A percentile compares a stretch with the other conserved stretches of the same genome.
phyloP scores from a whole-genome alignment of 1,140 invertebrate genomes.

The Eriocheir sinensis region DNA sequence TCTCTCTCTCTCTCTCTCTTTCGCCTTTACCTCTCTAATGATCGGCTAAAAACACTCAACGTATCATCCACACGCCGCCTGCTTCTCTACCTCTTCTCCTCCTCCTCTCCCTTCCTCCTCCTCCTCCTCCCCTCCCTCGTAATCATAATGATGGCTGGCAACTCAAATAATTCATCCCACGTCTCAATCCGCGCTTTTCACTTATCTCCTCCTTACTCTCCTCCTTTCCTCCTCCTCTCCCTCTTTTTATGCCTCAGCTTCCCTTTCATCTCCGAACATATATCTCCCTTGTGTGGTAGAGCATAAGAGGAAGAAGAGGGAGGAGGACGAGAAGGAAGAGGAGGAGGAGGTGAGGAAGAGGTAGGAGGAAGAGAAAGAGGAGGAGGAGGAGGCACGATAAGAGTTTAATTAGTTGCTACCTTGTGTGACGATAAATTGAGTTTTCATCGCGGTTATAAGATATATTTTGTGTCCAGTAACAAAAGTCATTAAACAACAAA shows the following conservation, averaged over 20 bases:
- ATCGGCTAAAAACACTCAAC: too few relatives aligned
- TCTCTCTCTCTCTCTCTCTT: constrained; percentile 12
- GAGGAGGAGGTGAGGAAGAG: background rate
- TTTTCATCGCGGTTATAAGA: constrained; percentile 66
- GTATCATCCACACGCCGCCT: background rate
- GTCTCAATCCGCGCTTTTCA: background rate
- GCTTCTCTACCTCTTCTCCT: background rate
- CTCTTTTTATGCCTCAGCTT: background rate
- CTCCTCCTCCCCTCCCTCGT: background rate
- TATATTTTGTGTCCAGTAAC: constrained; percentile 58
- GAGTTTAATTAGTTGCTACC: constrained; percentile 65
- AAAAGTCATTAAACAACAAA: constrained; percentile 73
- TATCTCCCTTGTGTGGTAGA: background rate
- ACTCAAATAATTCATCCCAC: background rate
- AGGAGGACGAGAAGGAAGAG: background rate
- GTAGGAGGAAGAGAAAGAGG: constrained; percentile 9
- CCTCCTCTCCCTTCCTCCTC: background rate
- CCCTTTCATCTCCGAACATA: background rate
- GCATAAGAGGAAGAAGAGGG: background rate
- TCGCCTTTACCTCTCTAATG: background rate
- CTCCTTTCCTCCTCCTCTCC: background rate
- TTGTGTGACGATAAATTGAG: constrained; percentile 49
- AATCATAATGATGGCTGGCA: background rate
- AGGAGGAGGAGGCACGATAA: constrained; percentile 5
- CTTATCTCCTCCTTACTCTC: background rate